Evolutionary conservation across 2,888 invertebrate genomes (phyloP).

Genomic region (Dasypogon diadema): DNA sequence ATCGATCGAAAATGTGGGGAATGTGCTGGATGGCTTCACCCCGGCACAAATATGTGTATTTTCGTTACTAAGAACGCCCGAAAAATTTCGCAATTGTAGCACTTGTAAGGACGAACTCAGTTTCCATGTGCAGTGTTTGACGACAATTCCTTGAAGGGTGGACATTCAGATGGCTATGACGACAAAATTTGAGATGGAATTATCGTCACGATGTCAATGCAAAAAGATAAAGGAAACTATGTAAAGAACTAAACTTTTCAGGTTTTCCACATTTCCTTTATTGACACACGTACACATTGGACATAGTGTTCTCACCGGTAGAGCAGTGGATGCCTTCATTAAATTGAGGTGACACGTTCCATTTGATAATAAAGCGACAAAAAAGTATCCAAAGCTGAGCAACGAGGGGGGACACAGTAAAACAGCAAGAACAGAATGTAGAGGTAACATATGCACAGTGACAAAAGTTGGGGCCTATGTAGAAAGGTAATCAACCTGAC

Average conservation of each 20-base stretch:
- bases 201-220: no score
- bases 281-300: no score
- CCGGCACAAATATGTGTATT: not conserved
- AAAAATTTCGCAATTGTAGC: not conserved
- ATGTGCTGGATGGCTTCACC: not conserved
- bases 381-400: no score
- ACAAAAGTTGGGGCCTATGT: constrained; percentile 6
- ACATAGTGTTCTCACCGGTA: no score
- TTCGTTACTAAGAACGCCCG: constrained; percentile 6
- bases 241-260: not conserved
- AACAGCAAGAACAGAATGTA: not conserved
- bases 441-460: not conserved
- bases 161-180: no score
- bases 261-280: not conserved
- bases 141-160: no score
- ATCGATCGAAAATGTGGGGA: constrained; percentile 21
- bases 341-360: constrained; percentile 42
- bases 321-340: not conserved
- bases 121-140: no score
- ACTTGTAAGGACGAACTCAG: not conserved
- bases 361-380: constrained; percentile 8
- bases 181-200: no score
- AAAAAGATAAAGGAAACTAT: no score
- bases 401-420: not conserved
- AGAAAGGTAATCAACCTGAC: constrained; percentile 44